These are phyloP conservation scores for Podabrus alpinus DNA, from an alignment of 2,888 invertebrate genomes.

Conservation along the genomic window DNA sequence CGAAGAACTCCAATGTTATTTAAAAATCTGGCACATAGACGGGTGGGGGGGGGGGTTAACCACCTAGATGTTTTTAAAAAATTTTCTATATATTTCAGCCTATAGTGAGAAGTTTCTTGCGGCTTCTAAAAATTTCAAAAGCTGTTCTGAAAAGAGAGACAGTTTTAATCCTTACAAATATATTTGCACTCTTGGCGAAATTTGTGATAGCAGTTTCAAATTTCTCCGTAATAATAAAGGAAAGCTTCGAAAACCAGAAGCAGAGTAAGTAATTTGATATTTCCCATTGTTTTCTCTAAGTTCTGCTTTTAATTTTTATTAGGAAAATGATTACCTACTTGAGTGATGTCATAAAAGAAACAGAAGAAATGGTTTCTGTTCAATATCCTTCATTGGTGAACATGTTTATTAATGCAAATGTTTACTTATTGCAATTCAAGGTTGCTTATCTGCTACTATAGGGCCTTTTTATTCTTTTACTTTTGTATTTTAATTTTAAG, in stretches of 20 bases:
- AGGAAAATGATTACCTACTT: background rate
- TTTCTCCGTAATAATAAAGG: background rate
- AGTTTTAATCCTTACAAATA: background rate
- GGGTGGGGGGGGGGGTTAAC: too few species aligned
- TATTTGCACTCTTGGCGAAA: background rate
- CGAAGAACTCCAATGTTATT: too few species aligned
- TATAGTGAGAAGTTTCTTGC: background rate
- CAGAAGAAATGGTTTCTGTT: background rate
- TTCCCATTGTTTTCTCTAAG: background rate
- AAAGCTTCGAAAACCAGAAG: background rate
- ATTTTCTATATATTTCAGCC: background rate
- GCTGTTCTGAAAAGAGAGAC: background rate
- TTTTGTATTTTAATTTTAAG: background rate
- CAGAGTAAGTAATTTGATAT: background rate
- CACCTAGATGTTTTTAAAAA: too few species aligned
- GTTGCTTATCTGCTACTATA: too few species aligned
- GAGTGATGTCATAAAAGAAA: background rate
- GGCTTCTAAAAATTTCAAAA: background rate
- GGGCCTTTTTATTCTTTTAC: too few species aligned
- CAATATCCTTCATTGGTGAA: too few species aligned
- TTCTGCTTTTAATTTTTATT: background rate
- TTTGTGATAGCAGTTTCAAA: background rate
- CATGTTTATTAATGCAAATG: background rate
- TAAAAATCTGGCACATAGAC: too few species aligned
- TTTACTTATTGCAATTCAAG: background rate